Evolutionary conservation across 2,797 vertebrate species (phyloP), one percentile per base, ranked within the genome.

Genomic region (Sternarchorhynchus goeldii): DNA sequence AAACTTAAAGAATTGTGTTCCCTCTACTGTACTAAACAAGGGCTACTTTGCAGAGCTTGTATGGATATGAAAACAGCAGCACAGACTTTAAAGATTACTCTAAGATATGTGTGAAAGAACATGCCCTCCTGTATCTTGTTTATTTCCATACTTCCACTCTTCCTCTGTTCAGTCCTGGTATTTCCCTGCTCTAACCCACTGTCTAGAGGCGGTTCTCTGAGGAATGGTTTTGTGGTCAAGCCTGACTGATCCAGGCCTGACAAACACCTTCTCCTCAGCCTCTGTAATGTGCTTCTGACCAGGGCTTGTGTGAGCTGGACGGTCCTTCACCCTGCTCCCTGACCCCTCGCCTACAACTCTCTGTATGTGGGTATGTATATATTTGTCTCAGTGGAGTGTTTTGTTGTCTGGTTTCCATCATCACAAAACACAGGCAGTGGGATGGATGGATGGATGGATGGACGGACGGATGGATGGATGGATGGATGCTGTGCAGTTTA

Each of bases 201-300:
- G 73, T 45, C 45, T 60, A 16, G 21, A 29, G 57, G 25, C 31
- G 56, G 64, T 56, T 6, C 18, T n/a, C 21, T 65, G 36, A 78
- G 70, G 59, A 65, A 50, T 36, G 65, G 34, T 29, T 50, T 8
- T 45, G 17, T 63, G 60, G 14, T 34, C 53, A 68, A 64, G 32
- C 34, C 20, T 64, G 17, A 36, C n/a, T 65, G 21, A 45, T 56
- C 70, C 5, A 4, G 7, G 14, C 66, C 65, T 57, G 17, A 39
- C 68, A 71, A 55, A 77, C 66, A 25, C 67, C 39, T 82, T 82
- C 57, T 58, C 55, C 75, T 76, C 58, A 20, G 56, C 62, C 57
- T 4, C n/a, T 29, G 67, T 82, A 66, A 74, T 66, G 16, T 41
- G 39, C 17, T 64, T n/a, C 50, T 70, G 53, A 53, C n/a, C 16